Base-by-base conservation (phyloP, 2,888 invertebrate genomes). In the Cephus rjabovi region DNA sequence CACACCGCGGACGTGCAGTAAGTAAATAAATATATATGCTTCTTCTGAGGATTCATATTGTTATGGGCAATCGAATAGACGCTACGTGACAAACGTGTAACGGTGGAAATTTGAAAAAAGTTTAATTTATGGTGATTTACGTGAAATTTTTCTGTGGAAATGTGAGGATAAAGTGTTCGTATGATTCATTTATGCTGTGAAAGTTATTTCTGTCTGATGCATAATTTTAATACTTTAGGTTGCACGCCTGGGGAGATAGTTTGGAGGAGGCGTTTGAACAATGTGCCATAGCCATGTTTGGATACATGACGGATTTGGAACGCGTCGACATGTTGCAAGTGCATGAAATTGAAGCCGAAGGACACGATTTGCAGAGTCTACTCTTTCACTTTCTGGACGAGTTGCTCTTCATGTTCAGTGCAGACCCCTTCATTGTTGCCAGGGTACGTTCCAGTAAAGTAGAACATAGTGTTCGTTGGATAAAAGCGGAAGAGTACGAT, bases 1-100 rank as follows among this genome's bases (percentile, higher is more conserved):
- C 99, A 99, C 91, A 98, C 99, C 40, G 99, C 99, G 31, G 99
- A 99, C 93, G 97, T 99, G n/a, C 99, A 99, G 97, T 98, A 94
- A 96, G 97, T 96, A 88, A 77, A 75, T 40, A 23, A 9, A 56
- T 23, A 23, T 56, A 23, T 56, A 9, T 15, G 56, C 9, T 56
- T 56, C 40, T 56, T 56, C 23, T 23, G 6, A 23, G 23, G 40
- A 40, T 9, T 23, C 23, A 23, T 2, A 56, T 56, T 9, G 40
- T 56, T 9, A 56, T 9, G 56, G 6, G 9, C 56, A 56, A 23
- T 23, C 2, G 1, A 56, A 56, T 23, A 2, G 23, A 9, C 2
- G 23, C 56, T 6, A 23, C 23, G 23, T 23, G 1, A 56, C 40
- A 0, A 2, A 56, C 40, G 40, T 23, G 56, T 56, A 56, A 56